These are phyloP conservation scores for Cheilosia vulpina DNA, from an alignment of 2,888 invertebrate species.

Conservation along the genomic window DNA sequence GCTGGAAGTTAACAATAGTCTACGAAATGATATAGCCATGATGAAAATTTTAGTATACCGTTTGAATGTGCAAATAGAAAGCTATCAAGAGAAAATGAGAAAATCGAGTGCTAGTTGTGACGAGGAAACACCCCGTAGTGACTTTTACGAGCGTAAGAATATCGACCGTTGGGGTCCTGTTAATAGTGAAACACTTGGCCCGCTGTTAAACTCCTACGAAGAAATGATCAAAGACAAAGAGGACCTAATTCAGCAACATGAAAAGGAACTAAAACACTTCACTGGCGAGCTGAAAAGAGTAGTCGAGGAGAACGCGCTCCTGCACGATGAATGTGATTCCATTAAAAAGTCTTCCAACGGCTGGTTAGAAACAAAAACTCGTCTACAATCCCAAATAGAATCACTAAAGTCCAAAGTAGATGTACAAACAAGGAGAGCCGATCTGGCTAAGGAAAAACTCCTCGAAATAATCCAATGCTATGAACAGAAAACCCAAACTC, in stretches of 20 bases:
- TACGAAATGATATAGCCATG: constrained; percentile 88
- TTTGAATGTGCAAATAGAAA: constrained; percentile 90
- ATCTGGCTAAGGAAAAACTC: constrained; percentile 89
- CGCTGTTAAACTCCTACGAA: constrained; percentile 91
- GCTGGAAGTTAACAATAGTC: constrained; percentile 85
- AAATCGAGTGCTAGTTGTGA: constrained; percentile 71
- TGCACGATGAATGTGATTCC: constrained; percentile 85
- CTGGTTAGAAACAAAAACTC: constrained; percentile 82
- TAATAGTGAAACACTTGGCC: constrained; percentile 84
- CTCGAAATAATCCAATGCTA: constrained; percentile 90
- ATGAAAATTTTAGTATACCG: constrained; percentile 91
- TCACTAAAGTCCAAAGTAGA: constrained; percentile 82
- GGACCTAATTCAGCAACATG: constrained; percentile 88
- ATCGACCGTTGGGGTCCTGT: constrained; percentile 76
- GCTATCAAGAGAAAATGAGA: constrained; percentile 90
- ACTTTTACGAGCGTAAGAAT: constrained; percentile 8
- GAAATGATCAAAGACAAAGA: constrained; percentile 91
- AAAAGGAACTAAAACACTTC: constrained; percentile 88
- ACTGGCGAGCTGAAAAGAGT: constrained; percentile 89
- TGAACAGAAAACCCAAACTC: constrained; percentile 87
- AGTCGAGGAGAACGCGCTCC: constrained; percentile 88
- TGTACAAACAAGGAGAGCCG: constrained; percentile 86
- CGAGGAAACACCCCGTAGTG: constrained; percentile 76
- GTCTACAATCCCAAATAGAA: constrained; percentile 81
- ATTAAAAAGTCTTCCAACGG: constrained; percentile 83